These are phyloP conservation scores for Plusia festucae DNA, from an alignment of 2,888 invertebrate genomes.

Conservation along the genomic window DNA sequence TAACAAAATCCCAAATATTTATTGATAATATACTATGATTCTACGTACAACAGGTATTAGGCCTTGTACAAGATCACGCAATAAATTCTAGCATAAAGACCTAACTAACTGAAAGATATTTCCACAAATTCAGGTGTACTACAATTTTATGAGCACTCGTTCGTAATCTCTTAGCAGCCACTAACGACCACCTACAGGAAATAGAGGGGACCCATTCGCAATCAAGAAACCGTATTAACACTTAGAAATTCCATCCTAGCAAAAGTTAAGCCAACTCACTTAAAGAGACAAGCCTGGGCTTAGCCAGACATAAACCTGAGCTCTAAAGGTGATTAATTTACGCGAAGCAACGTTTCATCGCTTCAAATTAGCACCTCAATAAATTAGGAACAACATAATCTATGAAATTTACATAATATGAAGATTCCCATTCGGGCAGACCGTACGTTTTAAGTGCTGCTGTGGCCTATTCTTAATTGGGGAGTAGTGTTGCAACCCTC, in stretches of 20 bases:
- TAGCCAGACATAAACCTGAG: conserved; percentile 28
- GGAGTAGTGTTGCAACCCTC: conserved; percentile 38
- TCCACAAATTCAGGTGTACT: background rate
- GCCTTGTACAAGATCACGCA: background rate
- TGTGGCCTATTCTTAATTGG: conserved; percentile 70
- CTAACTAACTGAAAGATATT: background rate
- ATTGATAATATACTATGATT: background rate
- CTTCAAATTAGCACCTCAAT: conserved; percentile 61
- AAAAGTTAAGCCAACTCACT: conserved; percentile 6
- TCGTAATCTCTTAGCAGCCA: conserved; percentile 13
- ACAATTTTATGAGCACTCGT: conserved; percentile 6
- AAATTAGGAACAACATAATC: conserved; percentile 66
- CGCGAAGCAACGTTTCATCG: conserved; percentile 39
- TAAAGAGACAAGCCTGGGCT: background rate
- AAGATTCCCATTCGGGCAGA: conserved; percentile 64
- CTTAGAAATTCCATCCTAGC: conserved; percentile 28
- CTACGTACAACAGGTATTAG: background rate
- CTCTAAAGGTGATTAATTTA: conserved; percentile 46
- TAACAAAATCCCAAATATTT: no score
- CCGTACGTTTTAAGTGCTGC: conserved; percentile 58
- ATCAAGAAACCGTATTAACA: conserved; percentile 43
- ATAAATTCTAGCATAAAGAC: background rate
- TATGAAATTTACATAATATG: conserved; percentile 69
- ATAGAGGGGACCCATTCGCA: conserved; percentile 31
- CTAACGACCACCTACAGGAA: conserved; percentile 22